phyloP scores from a whole-genome alignment of 2,888 invertebrate species.

The Hemaris fuciformis region DNA sequence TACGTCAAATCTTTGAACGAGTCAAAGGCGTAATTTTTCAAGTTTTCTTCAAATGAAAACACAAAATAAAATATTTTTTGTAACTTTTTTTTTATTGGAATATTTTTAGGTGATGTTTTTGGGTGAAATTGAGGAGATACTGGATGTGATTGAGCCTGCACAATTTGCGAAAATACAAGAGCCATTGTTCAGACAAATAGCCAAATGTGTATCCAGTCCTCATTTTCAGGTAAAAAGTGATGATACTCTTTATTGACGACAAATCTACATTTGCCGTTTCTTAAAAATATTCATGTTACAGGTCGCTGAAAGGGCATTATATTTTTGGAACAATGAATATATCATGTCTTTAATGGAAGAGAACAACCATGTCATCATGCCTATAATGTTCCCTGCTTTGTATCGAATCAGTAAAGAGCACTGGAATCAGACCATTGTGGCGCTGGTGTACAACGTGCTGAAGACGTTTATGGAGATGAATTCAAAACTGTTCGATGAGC shows the following conservation, averaged over 20 bases:
- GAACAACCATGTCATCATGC: slow-evolving; percentile 98
- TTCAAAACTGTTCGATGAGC: slow-evolving; percentile 99
- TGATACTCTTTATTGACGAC: background rate
- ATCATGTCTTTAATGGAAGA: slow-evolving; percentile 99
- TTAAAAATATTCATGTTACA: slow-evolving; percentile 57
- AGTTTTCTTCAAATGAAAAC: too few relatives aligned
- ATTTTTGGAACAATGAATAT: slow-evolving; percentile 99
- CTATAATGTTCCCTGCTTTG: slow-evolving; percentile 99
- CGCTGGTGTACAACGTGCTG: slow-evolving; percentile 99
- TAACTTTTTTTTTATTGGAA: background rate
- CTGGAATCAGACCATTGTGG: slow-evolving; percentile 99
- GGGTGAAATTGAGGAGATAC: slow-evolving; percentile 99
- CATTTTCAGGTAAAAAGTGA: slow-evolving; percentile 94
- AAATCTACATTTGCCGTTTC: background rate
- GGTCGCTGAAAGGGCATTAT: slow-evolving; percentile 99
- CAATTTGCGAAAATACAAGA: slow-evolving; percentile 99
- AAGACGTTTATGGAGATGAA: slow-evolving; percentile 99
- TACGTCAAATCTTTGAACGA: too few relatives aligned
- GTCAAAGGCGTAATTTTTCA: too few relatives aligned
- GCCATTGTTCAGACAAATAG: slow-evolving; percentile 98
- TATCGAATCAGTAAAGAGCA: slow-evolving; percentile 99
- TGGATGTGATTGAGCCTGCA: slow-evolving; percentile 99
- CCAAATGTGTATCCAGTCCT: slow-evolving; percentile 99
- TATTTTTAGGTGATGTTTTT: slow-evolving; percentile 96
- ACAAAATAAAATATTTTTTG: background rate